Conservation (phyloP, 2,888 invertebrate species). For the Abrostola triplasia region DNA sequence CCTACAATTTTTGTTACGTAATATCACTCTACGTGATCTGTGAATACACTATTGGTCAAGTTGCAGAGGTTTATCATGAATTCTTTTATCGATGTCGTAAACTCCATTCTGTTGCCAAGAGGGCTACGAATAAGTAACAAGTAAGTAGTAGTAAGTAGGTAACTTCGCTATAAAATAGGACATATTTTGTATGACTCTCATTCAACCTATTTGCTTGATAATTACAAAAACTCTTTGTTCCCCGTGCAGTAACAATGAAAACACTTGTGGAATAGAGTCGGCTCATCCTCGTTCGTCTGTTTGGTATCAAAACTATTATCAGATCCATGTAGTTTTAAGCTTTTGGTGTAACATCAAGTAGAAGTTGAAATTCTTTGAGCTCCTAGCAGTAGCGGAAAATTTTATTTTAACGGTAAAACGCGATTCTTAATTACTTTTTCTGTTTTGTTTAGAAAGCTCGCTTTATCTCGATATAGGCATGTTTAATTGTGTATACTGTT, state of each 20-base stretch:
- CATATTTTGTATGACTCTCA: neutral
- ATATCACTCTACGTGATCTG: constrained; percentile 41
- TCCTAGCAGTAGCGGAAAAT: constrained; percentile 14
- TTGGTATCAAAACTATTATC: constrained; percentile 5
- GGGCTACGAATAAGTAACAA: too few relatives aligned
- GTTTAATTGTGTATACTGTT: constrained; percentile 39
- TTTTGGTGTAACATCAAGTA: constrained; percentile 16
- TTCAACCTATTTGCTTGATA: constrained; percentile 4
- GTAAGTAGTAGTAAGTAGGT: too few relatives aligned
- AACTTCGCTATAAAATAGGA: neutral
- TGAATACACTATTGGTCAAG: constrained; percentile 44
- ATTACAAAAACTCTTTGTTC: neutral
- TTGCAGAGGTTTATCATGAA: constrained; percentile 45
- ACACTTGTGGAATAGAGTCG: neutral
- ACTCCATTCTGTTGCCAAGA: constrained; percentile 16
- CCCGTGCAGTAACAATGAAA: neutral
- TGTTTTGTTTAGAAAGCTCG: constrained; percentile 30
- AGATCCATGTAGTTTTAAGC: constrained; percentile 4
- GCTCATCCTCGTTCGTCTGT: neutral
- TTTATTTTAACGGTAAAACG: constrained; percentile 26
- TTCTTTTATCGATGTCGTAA: constrained; percentile 47
- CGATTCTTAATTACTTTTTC: constrained; percentile 43
- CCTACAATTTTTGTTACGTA: constrained; percentile 46
- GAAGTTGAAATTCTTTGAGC: constrained; percentile 4
- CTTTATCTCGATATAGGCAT: constrained; percentile 16